Evolutionary conservation across 2,888 invertebrate species (phyloP), one percentile per base, ranked within the genome.

Genomic region (Ormyrus thymus): DNA sequence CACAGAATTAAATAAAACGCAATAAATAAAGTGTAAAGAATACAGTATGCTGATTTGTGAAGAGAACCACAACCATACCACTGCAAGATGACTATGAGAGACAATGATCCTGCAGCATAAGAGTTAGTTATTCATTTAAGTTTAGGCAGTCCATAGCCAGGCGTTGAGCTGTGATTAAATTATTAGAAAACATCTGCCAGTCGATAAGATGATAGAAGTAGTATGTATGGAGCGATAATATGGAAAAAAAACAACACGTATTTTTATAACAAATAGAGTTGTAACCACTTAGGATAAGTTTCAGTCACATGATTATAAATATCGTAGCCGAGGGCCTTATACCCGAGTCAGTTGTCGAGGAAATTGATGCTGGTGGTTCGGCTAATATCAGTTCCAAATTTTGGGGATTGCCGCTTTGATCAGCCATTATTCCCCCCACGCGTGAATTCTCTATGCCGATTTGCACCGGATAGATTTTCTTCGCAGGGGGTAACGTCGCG

Each of bases 381-480:
- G 89, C 84, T 72, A 89, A 76, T 6, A 87, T 85, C 48, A 87
- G 86, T 45, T 87, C 87, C 69, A 88, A 78, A 82, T 89, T 89
- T 83, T 89, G 89, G 8, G 89, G 88, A 81, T 86, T 84, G 77
- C 84, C 84, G 77, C 84, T 87, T 78, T 89, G 89, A 84, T 89
- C 89, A 48, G 83, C 82, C 51, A 68, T 79, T 78, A 84, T 83
- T 72, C 65, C 79, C 71, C 76, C 53, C 59, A 74, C 78, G 75
- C 78, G 80, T 50, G 76, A 73, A 78, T 72, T 75, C 11, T 80
- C 81, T 69, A 79, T 74, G 72, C 51, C 77, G 65, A 73, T 65
- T 73, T 78, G 72, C 70, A 79, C 73, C 56, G 79, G 78, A 79
- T 78, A 75, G 77, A 79, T 55, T 68, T 64, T 76, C 73, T 15